Conservation (phyloP, 2,888 invertebrate genomes). For the Noctua pronuba region DNA sequence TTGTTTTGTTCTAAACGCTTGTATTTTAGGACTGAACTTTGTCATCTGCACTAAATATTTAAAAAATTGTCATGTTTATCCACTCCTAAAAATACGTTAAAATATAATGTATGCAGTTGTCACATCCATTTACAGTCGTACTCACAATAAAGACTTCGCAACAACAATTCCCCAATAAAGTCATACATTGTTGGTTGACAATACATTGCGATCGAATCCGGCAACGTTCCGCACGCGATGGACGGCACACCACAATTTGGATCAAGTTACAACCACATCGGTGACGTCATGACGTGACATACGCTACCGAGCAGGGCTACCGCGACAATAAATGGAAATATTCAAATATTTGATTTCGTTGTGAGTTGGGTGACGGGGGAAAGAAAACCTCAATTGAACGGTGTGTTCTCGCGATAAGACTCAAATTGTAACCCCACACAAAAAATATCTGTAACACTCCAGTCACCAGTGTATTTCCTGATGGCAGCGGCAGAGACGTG, state of each 20-base stretch:
- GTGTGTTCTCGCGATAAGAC: neutral
- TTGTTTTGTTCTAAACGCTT: neutral
- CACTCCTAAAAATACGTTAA: neutral
- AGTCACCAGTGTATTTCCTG: neutral
- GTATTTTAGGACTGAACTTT: neutral
- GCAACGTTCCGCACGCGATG: constrained; percentile 19
- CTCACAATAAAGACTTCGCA: neutral
- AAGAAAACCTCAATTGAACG: neutral
- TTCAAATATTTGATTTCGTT: constrained; percentile 21
- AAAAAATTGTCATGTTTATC: too few species aligned
- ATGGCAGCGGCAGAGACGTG: neutral
- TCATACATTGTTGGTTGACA: constrained; percentile 26
- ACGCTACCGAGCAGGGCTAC: constrained; percentile 17
- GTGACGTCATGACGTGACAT: constrained; percentile 26
- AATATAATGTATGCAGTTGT: neutral
- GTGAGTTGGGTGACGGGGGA: neutral
- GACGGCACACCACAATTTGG: constrained; percentile 43
- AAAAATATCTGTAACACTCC: neutral
- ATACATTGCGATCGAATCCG: constrained; percentile 11
- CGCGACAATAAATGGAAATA: constrained; percentile 23
- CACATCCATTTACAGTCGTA: neutral
- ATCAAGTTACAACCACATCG: constrained; percentile 23
- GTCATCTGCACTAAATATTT: neutral
- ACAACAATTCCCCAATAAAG: constrained; percentile 14
- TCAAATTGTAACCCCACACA: neutral